Percentiles rank a stretch among this genome's conserved stretches.
These are phyloP conservation scores for Pollachius pollachius DNA, from an alignment of 2,113 vertebrate genomes.

Conservation along the genomic window DNA sequence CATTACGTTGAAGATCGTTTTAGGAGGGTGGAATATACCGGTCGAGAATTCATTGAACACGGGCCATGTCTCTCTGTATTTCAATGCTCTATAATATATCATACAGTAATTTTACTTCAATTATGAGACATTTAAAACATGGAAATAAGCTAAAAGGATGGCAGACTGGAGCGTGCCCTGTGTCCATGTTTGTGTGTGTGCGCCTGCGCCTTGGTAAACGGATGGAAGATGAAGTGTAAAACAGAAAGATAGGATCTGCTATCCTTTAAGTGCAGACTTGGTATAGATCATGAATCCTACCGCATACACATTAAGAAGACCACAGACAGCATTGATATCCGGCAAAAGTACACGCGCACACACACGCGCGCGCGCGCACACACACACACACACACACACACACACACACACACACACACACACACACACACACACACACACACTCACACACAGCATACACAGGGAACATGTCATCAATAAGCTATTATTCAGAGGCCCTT, in stretches of 20 bases:
- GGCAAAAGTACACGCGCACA: constrained; percentile 39
- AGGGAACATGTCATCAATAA: constrained; percentile 24
- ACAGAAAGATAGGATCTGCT: constrained; percentile 20
- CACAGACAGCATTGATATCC: too few species aligned
- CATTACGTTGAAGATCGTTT: too few species aligned
- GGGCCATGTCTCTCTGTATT: too few species aligned
- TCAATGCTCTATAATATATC: too few species aligned
- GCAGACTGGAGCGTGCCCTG: not conserved
- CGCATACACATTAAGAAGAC: not conserved
- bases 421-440: constrained; percentile 37
- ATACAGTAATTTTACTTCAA: too few species aligned
- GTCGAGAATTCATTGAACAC: too few species aligned
- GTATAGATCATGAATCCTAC: not conserved
- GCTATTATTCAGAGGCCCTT: constrained; percentile 29
- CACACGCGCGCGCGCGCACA: constrained; percentile 37
- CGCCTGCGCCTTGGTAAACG: not conserved
- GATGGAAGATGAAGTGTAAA: not conserved
- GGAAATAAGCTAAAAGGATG: too few species aligned
- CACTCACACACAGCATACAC: constrained; percentile 14
- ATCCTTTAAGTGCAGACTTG: not conserved
- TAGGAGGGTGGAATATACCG: too few species aligned
- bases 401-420: not conserved
- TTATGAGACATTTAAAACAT: too few species aligned
- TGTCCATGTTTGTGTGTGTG: not conserved
- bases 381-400: not conserved